phyloP scores from a whole-genome alignment of 2,888 invertebrate species.

The Acheta domesticus region DNA sequence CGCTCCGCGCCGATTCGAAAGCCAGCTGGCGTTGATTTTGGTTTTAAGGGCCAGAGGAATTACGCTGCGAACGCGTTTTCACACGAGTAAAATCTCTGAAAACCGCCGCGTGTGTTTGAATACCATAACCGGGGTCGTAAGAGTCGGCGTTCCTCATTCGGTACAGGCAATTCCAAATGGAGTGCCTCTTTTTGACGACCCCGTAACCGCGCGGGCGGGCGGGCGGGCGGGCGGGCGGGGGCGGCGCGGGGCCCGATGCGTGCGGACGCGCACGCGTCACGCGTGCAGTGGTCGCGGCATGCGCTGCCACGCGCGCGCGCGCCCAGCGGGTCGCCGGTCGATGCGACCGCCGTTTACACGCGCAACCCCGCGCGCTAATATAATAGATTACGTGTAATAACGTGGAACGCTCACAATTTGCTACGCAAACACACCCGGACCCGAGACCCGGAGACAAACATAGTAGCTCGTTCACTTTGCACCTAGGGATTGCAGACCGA shows the following conservation, averaged over 20 bases:
- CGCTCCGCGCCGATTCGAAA: no score
- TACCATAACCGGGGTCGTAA: not conserved
- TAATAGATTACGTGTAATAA: constrained; percentile 1
- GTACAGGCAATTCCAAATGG: no score
- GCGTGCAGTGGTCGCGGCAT: not conserved
- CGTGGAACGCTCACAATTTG: constrained; percentile 18
- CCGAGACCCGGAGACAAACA: not conserved
- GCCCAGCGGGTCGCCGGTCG: no score
- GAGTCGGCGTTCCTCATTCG: no score
- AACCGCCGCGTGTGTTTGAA: constrained; percentile 18
- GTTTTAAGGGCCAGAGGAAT: no score
- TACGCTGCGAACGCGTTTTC: no score
- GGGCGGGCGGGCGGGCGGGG: not conserved
- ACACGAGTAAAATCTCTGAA: not conserved
- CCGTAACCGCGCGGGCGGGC: not conserved
- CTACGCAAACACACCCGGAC: not conserved
- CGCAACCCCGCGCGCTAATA: not conserved
- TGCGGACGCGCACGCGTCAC: not conserved
- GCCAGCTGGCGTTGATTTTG: no score
- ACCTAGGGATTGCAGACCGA: not conserved
- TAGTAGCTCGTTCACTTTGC: not conserved
- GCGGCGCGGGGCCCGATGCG: not conserved
- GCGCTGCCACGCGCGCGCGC: not conserved
- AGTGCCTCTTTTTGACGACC: no score
- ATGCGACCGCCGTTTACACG: not conserved